These are phyloP conservation scores for Sycophila texana DNA, from an alignment of 2,888 invertebrate genomes.

Conservation along the genomic window DNA sequence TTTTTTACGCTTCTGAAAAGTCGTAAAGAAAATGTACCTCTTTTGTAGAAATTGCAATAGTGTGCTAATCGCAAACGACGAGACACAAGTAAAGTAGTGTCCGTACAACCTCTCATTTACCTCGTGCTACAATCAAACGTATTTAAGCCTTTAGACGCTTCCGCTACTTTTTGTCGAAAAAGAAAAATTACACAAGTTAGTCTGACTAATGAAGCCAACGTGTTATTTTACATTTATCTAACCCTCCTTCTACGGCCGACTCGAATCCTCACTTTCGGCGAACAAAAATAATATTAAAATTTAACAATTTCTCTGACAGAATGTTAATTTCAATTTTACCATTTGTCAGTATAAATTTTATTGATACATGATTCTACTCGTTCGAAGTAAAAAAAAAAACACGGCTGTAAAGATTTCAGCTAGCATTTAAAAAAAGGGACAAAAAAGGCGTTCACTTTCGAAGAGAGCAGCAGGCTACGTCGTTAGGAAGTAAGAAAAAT, in stretches of 20 bases:
- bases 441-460: no score
- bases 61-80: no score
- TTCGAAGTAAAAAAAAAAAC: background rate
- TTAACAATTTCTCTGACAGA: background rate
- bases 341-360: background rate
- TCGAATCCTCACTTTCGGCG: no score
- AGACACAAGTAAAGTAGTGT: no score
- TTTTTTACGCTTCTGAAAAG: no score
- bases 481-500: slow-evolving; percentile 8
- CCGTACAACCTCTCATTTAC: slow-evolving; percentile 69
- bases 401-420: background rate
- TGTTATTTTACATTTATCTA: slow-evolving; percentile 34
- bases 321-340: background rate
- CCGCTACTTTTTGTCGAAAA: slow-evolving; percentile 60
- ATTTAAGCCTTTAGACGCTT: slow-evolving; percentile 70
- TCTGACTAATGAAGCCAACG: background rate
- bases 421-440: no score
- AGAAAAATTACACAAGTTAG: background rate
- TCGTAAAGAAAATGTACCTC: no score
- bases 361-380: background rate
- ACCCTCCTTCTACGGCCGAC: no score
- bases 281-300: no score
- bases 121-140: slow-evolving; percentile 71
- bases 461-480: background rate
- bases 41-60: no score